These are phyloP conservation scores for Platyrinchus mystaceus DNA, from an alignment of 2,797 vertebrate genomes.

Conservation along the genomic window DNA sequence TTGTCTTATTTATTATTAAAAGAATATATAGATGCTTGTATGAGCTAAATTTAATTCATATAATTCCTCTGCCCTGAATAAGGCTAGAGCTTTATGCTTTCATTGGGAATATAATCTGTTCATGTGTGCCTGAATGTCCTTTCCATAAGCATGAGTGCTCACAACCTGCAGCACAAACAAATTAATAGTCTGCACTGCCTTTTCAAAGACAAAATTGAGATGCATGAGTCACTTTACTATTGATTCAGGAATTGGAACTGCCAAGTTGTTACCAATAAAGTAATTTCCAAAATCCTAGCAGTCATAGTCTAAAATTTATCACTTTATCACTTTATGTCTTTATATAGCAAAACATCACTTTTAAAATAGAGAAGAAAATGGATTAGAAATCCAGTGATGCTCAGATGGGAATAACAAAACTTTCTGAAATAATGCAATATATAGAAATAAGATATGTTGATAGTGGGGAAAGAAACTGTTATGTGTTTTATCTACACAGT, in stretches of 20 bases:
- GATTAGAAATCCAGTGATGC: neutral
- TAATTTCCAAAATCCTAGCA: neutral
- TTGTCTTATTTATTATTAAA: neutral
- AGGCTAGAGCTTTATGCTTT: neutral
- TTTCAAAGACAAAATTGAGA: conserved; percentile 2
- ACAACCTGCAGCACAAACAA: neutral
- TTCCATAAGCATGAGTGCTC: neutral
- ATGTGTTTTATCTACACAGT: neutral
- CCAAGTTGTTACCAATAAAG: neutral
- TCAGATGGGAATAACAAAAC: neutral
- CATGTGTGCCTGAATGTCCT: neutral
- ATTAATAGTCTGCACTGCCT: conserved; percentile 36
- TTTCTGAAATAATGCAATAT: neutral
- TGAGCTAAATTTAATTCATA: neutral
- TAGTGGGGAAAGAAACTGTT: neutral
- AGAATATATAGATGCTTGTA: neutral
- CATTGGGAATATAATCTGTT: neutral
- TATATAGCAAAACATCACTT: neutral
- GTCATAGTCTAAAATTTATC: neutral
- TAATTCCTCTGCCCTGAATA: neutral
- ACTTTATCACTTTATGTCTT: neutral
- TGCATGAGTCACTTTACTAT: conserved; percentile 1
- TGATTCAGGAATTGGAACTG: neutral
- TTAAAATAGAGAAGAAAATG: neutral
- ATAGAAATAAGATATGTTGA: neutral